phyloP scores from a whole-genome alignment of 2,888 invertebrate species.

The Byasa hedistus region DNA sequence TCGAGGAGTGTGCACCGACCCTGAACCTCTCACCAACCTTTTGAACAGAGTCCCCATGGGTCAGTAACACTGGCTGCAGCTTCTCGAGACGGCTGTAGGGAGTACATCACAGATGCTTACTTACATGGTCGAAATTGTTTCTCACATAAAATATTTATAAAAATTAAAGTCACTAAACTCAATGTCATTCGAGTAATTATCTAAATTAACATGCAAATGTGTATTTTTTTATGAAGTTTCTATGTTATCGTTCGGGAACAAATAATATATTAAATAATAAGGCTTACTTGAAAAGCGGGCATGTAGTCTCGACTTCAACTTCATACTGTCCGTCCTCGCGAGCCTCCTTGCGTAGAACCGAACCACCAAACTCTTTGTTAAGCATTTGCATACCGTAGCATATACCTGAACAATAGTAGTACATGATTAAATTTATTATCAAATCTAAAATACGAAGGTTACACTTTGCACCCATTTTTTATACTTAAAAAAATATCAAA shows the following conservation, averaged over 20 bases:
- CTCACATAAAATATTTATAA: neutral
- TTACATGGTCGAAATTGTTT: neutral
- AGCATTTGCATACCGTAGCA: conserved; percentile 99
- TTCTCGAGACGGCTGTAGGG: conserved; percentile 89
- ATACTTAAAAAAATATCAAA: no score
- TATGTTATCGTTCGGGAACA: no score
- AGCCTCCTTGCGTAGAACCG: conserved; percentile 90
- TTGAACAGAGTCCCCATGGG: conserved; percentile 98
- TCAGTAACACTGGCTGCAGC: conserved; percentile 93
- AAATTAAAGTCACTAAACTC: neutral
- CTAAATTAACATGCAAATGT: no score
- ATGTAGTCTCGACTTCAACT: conserved; percentile 92
- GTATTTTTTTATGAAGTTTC: no score
- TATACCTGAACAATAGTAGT: conserved; percentile 83
- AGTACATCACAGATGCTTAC: neutral
- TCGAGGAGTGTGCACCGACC: conserved; percentile 89
- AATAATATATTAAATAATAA: neutral
- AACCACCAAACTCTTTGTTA: conserved; percentile 98
- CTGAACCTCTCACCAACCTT: conserved; percentile 94
- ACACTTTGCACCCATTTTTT: no score
- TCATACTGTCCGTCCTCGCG: conserved; percentile 97
- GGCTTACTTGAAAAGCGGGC: conserved; percentile 93
- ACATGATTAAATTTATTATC: no score
- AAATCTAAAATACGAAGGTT: no score
- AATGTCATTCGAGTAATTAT: no score